Conservation (phyloP, 2,888 invertebrate genomes). For the Lithophane socia region DNA sequence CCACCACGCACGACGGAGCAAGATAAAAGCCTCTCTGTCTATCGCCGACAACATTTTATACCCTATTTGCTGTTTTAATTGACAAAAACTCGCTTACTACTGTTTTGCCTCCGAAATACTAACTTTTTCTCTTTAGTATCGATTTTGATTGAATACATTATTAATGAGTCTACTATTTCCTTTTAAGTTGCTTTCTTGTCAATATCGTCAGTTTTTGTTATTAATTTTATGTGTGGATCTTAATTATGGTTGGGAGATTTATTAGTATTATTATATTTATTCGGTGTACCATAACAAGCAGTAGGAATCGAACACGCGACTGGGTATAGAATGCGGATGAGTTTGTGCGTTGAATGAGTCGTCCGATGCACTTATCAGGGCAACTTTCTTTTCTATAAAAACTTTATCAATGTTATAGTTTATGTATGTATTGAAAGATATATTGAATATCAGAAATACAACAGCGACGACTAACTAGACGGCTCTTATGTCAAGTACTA, state of each 20-base stretch:
- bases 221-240: slow-evolving; percentile 25
- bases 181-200: slow-evolving; percentile 28
- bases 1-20: slow-evolving; percentile 62
- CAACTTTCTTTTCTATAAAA: background rate
- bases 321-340: slow-evolving; percentile 15
- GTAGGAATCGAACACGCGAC: slow-evolving; percentile 39
- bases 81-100: slow-evolving; percentile 46
- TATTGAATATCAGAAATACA: background rate
- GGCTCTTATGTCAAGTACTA: background rate
- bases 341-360: background rate
- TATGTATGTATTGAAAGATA: background rate
- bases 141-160: slow-evolving; percentile 56
- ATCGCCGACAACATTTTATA: slow-evolving; percentile 54
- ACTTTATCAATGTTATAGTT: background rate
- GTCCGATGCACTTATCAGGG: background rate
- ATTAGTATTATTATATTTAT: slow-evolving; percentile 46
- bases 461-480: background rate
- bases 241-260: slow-evolving; percentile 49
- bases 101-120: slow-evolving; percentile 48
- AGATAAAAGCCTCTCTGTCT: slow-evolving; percentile 60
- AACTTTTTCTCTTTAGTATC: slow-evolving; percentile 23
- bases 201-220: slow-evolving; percentile 38
- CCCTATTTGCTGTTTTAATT: slow-evolving; percentile 58
- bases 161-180: slow-evolving; percentile 40
- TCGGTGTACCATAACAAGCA: slow-evolving; percentile 46